Evolutionary conservation across 92 coral and sea anemone genomes (phyloP).

Genomic region (Zoanthus gigantus): DNA sequence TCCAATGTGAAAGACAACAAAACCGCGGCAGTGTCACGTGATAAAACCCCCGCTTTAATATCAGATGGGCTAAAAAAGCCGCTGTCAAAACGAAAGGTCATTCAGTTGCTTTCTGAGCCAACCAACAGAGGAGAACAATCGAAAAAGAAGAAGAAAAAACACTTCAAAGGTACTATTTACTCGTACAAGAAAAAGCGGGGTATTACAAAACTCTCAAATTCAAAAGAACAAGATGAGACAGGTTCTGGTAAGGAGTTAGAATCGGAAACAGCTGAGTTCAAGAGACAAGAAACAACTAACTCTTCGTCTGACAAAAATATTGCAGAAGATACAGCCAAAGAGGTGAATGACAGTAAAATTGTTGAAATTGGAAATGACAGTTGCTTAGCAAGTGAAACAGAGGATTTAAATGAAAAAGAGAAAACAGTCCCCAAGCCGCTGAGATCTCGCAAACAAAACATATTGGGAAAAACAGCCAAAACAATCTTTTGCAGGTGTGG

Average conservation of each 20-base stretch:
- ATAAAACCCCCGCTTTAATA: conserved; percentile 67
- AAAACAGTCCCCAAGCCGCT: neutral
- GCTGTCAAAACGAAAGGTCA: conserved; percentile 64
- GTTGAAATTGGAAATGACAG: conserved; percentile 4
- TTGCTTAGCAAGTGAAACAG: neutral
- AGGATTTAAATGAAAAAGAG: neutral
- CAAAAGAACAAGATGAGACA: conserved; percentile 10
- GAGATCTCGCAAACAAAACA: conserved; percentile 57
- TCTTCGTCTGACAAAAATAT: neutral
- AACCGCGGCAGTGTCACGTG: conserved; percentile 87
- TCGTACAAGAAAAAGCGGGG: conserved; percentile 64
- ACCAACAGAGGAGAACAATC: conserved; percentile 47
- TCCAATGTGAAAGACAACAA: conserved; percentile 53
- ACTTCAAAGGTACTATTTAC: conserved; percentile 82
- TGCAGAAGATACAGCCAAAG: neutral
- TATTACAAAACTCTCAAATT: neutral
- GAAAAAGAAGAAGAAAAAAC: conserved; percentile 73
- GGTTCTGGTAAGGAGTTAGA: neutral
- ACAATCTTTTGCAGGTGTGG: conserved; percentile 76
- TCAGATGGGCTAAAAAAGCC: conserved; percentile 59
- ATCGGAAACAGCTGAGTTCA: neutral
- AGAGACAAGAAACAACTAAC: neutral
- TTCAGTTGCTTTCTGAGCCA: conserved; percentile 59
- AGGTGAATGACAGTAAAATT: neutral
- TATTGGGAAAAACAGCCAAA: conserved; percentile 51